A percentile compares a stretch with the other conserved stretches of the same genome.
phyloP scores from a whole-genome alignment of 2,888 invertebrate species.

The Cantharis nigra region DNA sequence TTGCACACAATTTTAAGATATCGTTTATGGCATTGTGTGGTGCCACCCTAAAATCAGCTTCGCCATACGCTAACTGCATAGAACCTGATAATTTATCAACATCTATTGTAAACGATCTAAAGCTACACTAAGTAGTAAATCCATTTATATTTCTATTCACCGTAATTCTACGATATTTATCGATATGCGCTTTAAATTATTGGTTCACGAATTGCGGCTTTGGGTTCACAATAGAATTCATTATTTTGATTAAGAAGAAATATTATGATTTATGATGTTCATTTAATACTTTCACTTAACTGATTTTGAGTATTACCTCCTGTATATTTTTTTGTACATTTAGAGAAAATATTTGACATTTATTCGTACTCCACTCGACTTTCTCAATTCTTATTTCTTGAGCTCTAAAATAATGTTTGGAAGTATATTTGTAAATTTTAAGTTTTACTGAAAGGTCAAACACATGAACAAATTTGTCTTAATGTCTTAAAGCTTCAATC shows the following conservation, averaged over 20 bases:
- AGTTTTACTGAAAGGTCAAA: too few species aligned
- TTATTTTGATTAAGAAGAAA: background rate
- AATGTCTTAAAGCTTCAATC: too few species aligned
- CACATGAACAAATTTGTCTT: too few species aligned
- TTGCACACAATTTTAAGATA: background rate
- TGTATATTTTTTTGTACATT: background rate
- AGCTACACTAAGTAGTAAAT: constrained; percentile 2
- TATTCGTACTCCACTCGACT: background rate
- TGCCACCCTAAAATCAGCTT: background rate
- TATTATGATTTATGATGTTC: background rate
- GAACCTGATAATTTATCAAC: background rate
- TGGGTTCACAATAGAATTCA: background rate
- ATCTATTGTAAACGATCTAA: background rate
- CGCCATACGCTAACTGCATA: constrained; percentile 2
- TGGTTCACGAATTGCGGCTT: constrained; percentile 4
- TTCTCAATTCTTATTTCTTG: background rate
- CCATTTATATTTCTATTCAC: background rate
- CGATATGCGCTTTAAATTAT: constrained; percentile 12
- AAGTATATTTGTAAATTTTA: too few species aligned
- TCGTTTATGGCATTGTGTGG: background rate
- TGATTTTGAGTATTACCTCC: background rate
- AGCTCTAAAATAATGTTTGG: background rate
- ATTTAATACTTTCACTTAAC: background rate
- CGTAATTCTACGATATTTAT: constrained; percentile 5
- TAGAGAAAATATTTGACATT: background rate